phyloP scores from a whole-genome alignment of 1,140 invertebrate species.

The Tenebrio molitor region DNA sequence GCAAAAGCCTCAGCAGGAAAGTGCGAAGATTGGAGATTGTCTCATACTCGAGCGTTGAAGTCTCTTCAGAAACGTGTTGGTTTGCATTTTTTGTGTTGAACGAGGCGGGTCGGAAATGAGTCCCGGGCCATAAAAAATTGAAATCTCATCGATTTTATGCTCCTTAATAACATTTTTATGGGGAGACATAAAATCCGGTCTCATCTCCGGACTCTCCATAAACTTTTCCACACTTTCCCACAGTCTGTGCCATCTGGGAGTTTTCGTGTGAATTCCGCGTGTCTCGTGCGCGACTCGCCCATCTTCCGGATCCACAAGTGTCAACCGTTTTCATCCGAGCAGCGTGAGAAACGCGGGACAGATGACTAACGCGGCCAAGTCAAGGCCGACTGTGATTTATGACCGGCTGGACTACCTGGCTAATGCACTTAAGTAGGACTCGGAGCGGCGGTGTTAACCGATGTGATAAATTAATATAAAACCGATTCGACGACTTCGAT shows the following conservation, averaged over 20 bases:
- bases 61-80: too few species aligned
- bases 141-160: conserved; percentile 19
- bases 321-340: conserved; percentile 26
- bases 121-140: conserved; percentile 15
- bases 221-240: conserved; percentile 11
- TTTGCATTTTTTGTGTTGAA: too few species aligned
- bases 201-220: not conserved
- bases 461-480: conserved; percentile 38
- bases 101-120: too few species aligned
- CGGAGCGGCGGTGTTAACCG: conserved; percentile 7
- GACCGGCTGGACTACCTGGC: conserved; percentile 32
- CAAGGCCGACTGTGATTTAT: conserved; percentile 49
- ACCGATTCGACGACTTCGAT: conserved; percentile 22
- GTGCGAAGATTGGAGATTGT: too few species aligned
- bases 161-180: conserved; percentile 33
- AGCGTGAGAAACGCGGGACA: conserved; percentile 43
- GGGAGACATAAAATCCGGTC: too few species aligned
- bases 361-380: conserved; percentile 49
- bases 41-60: too few species aligned
- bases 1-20: too few species aligned
- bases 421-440: conserved; percentile 39
- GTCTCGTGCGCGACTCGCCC: conserved; percentile 19
- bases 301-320: conserved; percentile 20
- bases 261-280: not conserved
- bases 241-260: not conserved